Percentiles rank a stretch among this genome's conserved stretches.
Evolutionary conservation across 2,113 vertebrate genomes (phyloP).

Genomic region (Phoxinus phoxinus): DNA sequence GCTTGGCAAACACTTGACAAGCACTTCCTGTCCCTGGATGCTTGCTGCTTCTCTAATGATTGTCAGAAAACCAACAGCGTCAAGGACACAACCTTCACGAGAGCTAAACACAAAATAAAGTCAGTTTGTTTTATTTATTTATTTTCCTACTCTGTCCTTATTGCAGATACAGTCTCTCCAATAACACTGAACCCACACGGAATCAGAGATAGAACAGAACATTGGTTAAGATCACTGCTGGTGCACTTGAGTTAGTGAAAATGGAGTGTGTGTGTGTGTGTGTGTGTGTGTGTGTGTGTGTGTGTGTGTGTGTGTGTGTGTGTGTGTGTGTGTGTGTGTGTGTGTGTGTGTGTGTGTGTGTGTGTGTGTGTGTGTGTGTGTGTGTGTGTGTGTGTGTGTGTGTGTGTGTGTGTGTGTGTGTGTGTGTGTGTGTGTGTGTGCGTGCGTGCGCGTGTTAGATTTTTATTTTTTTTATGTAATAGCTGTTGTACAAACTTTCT

Average conservation of each 20-base stretch:
- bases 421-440: too few relatives aligned
- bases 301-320: background rate
- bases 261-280: background rate
- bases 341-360: too few relatives aligned
- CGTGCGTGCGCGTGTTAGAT: too few relatives aligned
- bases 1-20: slow-evolving; percentile 15
- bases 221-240: background rate
- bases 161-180: background rate
- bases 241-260: background rate
- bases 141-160: background rate
- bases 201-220: background rate
- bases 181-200: background rate
- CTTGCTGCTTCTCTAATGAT: slow-evolving; percentile 24
- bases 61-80: slow-evolving; percentile 3
- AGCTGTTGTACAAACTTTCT: background rate
- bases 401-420: too few relatives aligned
- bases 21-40: slow-evolving; percentile 14
- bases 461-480: background rate
- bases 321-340: too few relatives aligned
- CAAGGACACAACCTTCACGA: slow-evolving; percentile 32
- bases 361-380: background rate
- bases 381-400: background rate
- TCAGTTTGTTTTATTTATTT: background rate
- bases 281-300: background rate
- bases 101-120: slow-evolving; percentile 21